These are phyloP conservation scores for Saxidomus purpurata DNA, from an alignment of 1,140 invertebrate species.

Conservation along the genomic window DNA sequence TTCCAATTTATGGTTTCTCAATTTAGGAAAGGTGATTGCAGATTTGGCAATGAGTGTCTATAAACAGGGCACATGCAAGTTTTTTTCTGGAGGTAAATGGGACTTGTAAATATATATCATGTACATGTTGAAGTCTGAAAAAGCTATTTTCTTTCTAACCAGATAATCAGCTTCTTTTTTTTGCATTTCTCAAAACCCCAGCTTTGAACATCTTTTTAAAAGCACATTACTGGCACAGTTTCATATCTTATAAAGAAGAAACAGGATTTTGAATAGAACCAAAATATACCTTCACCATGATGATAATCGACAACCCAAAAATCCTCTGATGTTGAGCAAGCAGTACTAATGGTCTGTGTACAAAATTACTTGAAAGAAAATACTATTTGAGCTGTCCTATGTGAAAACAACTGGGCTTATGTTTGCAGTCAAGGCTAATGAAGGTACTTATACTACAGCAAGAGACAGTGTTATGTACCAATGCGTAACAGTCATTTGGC, in stretches of 20 bases:
- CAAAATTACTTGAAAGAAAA: no score
- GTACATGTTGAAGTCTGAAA: background rate
- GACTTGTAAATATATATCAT: background rate
- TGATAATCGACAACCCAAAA: background rate
- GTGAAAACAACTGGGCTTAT: no score
- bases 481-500: no score
- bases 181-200: background rate
- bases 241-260: background rate
- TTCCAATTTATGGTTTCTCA: conserved; percentile 9
- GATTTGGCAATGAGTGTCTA: background rate
- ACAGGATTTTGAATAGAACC: background rate
- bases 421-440: no score
- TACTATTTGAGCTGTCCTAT: no score
- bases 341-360: background rate
- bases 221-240: background rate
- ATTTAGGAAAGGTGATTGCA: background rate
- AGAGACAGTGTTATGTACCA: no score
- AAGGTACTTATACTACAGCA: no score
- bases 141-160: background rate
- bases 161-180: background rate
- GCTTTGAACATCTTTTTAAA: background rate
- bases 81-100: background rate
- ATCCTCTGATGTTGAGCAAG: background rate
- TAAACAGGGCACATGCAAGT: background rate
- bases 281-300: background rate